Base-by-base conservation (phyloP, 2,113 vertebrate genomes). In the Lutjanus erythropterus region DNA sequence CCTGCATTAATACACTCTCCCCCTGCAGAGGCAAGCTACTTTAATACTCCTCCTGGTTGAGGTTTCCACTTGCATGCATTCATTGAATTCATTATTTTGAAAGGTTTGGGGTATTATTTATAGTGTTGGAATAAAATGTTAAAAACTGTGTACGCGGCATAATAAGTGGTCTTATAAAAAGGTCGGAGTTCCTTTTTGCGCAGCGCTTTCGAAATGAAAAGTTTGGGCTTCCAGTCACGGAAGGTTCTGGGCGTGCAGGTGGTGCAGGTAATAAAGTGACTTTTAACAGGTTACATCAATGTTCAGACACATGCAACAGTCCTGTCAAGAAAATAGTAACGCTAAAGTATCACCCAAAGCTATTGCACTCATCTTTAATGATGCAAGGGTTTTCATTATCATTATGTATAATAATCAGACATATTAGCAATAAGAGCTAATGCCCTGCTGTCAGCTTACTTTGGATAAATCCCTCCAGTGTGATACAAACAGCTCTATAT, bases 51-150 rank as follows among this genome's bases (percentile, higher is more conserved):
- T 44, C 75, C 74, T 49, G 27, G 53, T 77, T 39, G 39, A 59
- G 61, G 16, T 83, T 86, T 85, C 76, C 74, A 71, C 78, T 71
- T 49, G 53, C 68, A 49, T 58, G 82, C 70, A 73, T 78, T 81
- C 62, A 56, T 47, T 80, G 75, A 84, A 78, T 87, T 83, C 70
- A 88, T 89, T 86, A 85, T 79, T 88, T 83, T 82, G 86, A 83
- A 85, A 88, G 76, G 84, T 87, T 90, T 80, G 3, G 55, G 62
- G 10, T 78, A 81, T 85, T 87, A 85, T 90, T 90, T 91, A 86
- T 85, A 72, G 74, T 76, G 74, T 75, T 60, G 67, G 66, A 55
- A 74, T 68, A 44, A 84, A 74, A 82, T 70, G 71, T 64, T 66
- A 50, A 71, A 81, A 88, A 74, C 44, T 60, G 68, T 59, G 19